Percentiles rank a stretch among this genome's conserved stretches.
Conservation (phyloP, 2,888 invertebrate species). For the Chorisops tibialis region DNA sequence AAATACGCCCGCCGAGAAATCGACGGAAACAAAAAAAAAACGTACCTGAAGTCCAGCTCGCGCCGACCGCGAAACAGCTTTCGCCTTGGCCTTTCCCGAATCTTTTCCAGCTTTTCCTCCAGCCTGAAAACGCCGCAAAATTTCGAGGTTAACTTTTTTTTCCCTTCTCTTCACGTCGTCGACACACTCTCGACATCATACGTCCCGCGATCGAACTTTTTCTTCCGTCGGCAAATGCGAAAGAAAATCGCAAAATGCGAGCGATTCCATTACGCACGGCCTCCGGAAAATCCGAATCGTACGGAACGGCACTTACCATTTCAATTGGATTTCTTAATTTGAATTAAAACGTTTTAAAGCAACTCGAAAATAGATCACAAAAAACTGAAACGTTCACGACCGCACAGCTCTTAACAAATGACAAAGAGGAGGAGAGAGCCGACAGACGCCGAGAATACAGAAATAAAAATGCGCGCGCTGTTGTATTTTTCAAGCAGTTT, state of each 20-base stretch:
- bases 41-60: slow-evolving; percentile 97
- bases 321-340: background rate
- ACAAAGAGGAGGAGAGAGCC: background rate
- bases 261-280: background rate
- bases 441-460: slow-evolving; percentile 14
- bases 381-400: slow-evolving; percentile 15
- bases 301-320: slow-evolving; percentile 14
- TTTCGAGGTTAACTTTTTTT: slow-evolving; percentile 14
- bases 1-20: slow-evolving; percentile 41
- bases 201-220: too few species aligned
- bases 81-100: slow-evolving; percentile 98
- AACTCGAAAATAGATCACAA: slow-evolving; percentile 11
- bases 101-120: slow-evolving; percentile 99
- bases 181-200: too few species aligned
- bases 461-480: background rate
- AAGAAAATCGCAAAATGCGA: background rate
- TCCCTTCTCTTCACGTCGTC: too few species aligned
- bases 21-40: slow-evolving; percentile 28
- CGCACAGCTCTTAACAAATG: slow-evolving; percentile 16
- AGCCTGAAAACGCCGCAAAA: slow-evolving; percentile 65
- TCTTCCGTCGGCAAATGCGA: too few species aligned
- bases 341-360: background rate
- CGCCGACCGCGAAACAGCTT: slow-evolving; percentile 98
- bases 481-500: slow-evolving; percentile 11
- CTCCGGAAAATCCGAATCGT: background rate